Base-by-base conservation (phyloP, 1,140 invertebrate genomes). In the Lepidotrigona ventralis region DNA sequence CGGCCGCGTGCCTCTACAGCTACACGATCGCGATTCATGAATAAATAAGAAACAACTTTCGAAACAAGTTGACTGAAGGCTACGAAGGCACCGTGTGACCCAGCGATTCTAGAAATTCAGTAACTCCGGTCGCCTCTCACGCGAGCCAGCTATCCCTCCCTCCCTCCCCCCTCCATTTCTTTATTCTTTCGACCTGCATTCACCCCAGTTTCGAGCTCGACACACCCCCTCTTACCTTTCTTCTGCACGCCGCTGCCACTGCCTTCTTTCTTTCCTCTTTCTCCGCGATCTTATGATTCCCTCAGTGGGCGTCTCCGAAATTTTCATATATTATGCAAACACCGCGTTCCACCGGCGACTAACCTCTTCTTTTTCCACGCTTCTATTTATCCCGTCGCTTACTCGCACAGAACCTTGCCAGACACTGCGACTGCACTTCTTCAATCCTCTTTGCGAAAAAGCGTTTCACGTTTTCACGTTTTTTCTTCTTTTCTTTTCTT, bases 261-360 rank as follows among this genome's bases (percentile, higher is more conserved):
- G 14, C 19, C n/a, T 21, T 17, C 54, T 39, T 39, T 33, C 21
- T 33, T 39, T 23, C 26, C 15, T 17, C 54, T 56, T 74, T 56
- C 33, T 68, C 63, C 77, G 56, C 33, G 78, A 75, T 79, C 39
- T 73, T 80, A 68, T 72, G 86, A 88, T 80, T 80, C 84, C 51
- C 64, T 26, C 58, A 80, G 80, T 69, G 87, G 51, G 68, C 51
- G 75, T 74, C 87, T 86, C 82, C 70, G 74, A 86, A 88, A 89
- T 86, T 88, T 89, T 89, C 88, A 88, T 89, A 88, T 86, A 89
- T 89, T 88, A 89, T 84, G 84, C 81, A 86, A 88, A 88, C 81
- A 68, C 78, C 53, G 19, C 79, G 73, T 60, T 74, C 71, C 66
- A 69, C 72, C 70, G 51, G 56, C 71, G 60, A 21, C 75, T 58